A percentile compares a stretch with the other conserved stretches of the same genome.
phyloP scores from a whole-genome alignment of 2,113 vertebrate species.

The Cichladusa arquata region DNA sequence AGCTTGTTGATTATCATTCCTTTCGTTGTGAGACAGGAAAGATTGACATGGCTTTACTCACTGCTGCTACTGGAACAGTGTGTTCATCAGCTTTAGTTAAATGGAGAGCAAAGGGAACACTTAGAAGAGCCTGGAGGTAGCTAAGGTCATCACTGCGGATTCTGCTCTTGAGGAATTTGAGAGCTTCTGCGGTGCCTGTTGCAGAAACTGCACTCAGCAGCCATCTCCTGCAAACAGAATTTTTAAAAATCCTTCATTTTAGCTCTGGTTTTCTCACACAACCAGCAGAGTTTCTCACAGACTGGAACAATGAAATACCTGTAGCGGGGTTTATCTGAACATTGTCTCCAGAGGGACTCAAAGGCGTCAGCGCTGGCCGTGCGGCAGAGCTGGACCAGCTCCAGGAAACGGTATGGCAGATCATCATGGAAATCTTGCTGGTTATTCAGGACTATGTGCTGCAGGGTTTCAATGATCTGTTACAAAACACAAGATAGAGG shows the following conservation, averaged over 20 bases:
- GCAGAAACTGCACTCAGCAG: constrained; percentile 74
- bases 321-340: constrained; percentile 23
- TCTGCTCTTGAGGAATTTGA: constrained; percentile 77
- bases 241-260: neutral
- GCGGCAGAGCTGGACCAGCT: constrained; percentile 76
- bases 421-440: constrained; percentile 68
- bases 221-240: constrained; percentile 69
- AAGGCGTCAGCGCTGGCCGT: constrained; percentile 45
- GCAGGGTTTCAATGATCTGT: constrained; percentile 78
- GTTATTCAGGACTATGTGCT: constrained; percentile 74
- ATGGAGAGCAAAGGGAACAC: constrained; percentile 71
- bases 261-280: neutral
- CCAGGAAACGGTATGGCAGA: constrained; percentile 67
- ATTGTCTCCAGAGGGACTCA: constrained; percentile 72
- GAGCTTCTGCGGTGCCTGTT: constrained; percentile 65
- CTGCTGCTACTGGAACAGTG: constrained; percentile 64
- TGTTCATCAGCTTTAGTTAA: constrained; percentile 64
- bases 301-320: constrained; percentile 7
- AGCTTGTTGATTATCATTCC: neutral
- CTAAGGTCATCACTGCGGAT: constrained; percentile 67
- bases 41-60: constrained; percentile 4
- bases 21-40: neutral
- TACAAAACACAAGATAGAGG: neutral
- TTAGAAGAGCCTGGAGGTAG: constrained; percentile 63
- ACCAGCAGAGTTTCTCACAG: neutral